Percentiles rank a stretch among this genome's conserved stretches.
phyloP scores from a whole-genome alignment of 2,888 invertebrate genomes.

The Norana najaformis region DNA sequence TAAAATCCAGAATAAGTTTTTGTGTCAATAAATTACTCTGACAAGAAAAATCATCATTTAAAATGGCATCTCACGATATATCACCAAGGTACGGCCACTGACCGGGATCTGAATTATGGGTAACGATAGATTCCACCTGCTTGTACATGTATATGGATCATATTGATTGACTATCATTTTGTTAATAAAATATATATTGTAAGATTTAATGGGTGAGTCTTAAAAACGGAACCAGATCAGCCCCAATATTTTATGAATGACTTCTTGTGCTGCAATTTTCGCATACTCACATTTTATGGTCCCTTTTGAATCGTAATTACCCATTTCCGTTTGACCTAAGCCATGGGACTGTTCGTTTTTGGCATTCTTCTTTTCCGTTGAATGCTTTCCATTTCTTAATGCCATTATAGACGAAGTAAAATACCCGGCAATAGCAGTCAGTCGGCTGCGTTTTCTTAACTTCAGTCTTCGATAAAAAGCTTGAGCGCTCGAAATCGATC shows the following conservation, averaged over 20 bases:
- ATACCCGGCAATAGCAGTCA: neutral
- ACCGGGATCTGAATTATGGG: too few relatives aligned
- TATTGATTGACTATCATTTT: too few relatives aligned
- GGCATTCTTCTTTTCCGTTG: neutral
- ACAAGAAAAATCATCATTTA: too few relatives aligned
- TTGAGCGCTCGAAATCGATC: neutral
- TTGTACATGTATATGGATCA: too few relatives aligned
- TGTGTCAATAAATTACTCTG: too few relatives aligned
- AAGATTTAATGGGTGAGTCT: too few relatives aligned
- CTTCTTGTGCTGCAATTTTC: neutral
- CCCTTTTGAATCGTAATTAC: slow-evolving; percentile 22
- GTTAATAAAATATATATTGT: too few relatives aligned
- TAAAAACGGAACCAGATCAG: too few relatives aligned
- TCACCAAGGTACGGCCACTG: too few relatives aligned
- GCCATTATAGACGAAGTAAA: neutral
- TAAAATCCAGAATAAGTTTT: too few relatives aligned
- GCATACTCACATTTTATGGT: slow-evolving; percentile 22
- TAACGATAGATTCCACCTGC: too few relatives aligned
- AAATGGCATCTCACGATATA: too few relatives aligned
- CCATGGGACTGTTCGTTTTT: neutral
- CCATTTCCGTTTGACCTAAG: neutral
- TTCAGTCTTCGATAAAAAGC: neutral
- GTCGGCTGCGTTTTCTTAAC: neutral
- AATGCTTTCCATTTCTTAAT: neutral
- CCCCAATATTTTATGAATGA: neutral